Evolutionary conservation across 2,888 invertebrate genomes (phyloP).

Genomic region (Chrysolina oricalcia): DNA sequence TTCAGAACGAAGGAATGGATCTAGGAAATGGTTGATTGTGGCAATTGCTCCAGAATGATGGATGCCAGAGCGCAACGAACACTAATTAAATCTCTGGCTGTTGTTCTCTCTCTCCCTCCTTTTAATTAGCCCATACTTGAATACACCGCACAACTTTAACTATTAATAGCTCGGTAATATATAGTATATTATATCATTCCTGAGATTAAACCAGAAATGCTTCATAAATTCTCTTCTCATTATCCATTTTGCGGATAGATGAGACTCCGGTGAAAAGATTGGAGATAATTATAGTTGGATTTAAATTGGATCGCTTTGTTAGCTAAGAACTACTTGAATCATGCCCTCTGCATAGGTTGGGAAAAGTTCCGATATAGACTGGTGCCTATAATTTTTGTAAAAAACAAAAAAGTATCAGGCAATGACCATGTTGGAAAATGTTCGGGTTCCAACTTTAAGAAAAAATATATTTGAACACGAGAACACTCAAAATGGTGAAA

Average conservation of each 20-base stretch:
- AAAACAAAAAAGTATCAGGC: no score
- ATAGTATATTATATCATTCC: slow-evolving; percentile 62
- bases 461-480: no score
- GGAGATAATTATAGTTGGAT: slow-evolving; percentile 38
- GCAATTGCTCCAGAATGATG: slow-evolving; percentile 61
- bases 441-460: no score
- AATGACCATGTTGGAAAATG: no score
- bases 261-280: slow-evolving; percentile 35
- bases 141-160: slow-evolving; percentile 63
- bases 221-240: slow-evolving; percentile 53
- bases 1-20: slow-evolving; percentile 29
- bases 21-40: slow-evolving; percentile 45
- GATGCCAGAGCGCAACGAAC: slow-evolving; percentile 59
- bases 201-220: slow-evolving; percentile 61
- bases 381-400: no score
- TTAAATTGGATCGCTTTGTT: slow-evolving; percentile 36
- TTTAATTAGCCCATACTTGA: slow-evolving; percentile 63
- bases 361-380: no score
- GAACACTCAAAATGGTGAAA: no score
- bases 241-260: slow-evolving; percentile 36
- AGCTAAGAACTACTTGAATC: background rate
- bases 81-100: slow-evolving; percentile 62
- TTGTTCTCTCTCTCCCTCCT: slow-evolving; percentile 57
- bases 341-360: no score
- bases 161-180: slow-evolving; percentile 63